Conservation (phyloP, 2,888 invertebrate species). For the Drosophila subsilvestris region DNA sequence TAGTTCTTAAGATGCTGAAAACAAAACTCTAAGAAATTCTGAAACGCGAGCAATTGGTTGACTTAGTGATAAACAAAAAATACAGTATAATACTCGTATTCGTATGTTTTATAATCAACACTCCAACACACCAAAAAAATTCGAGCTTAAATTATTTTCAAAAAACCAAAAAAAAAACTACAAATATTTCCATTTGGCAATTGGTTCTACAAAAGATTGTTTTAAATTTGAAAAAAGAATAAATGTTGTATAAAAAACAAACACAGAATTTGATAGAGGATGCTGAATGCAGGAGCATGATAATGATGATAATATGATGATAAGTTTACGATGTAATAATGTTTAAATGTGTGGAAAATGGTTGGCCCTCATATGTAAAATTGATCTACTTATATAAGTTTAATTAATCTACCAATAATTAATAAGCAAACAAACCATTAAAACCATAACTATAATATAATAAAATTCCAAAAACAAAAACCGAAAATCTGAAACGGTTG, state of each 20-base stretch:
- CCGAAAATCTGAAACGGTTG: conserved; percentile 50
- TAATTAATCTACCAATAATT: conserved; percentile 65
- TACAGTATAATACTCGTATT: conserved; percentile 16
- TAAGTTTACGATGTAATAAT: conserved; percentile 46
- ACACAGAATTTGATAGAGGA: background rate
- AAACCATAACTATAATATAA: conserved; percentile 52
- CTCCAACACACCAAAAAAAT: conserved; percentile 48
- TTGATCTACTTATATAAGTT: conserved; percentile 57
- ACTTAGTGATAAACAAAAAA: conserved; percentile 38
- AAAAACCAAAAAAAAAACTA: conserved; percentile 39
- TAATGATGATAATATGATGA: conserved; percentile 24
- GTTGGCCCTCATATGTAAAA: conserved; percentile 69
- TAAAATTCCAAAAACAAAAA: conserved; percentile 34
- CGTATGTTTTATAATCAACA: conserved; percentile 49
- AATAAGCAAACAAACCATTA: conserved; percentile 41
- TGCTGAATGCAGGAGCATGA: conserved; percentile 20
- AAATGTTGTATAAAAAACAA: conserved; percentile 53
- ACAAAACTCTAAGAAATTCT: conserved; percentile 45
- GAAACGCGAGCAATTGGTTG: conserved; percentile 39
- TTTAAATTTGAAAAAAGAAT: conserved; percentile 37
- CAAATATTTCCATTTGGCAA: conserved; percentile 7
- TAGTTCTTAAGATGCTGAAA: conserved; percentile 70
- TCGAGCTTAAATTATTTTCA: conserved; percentile 74
- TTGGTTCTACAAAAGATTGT: conserved; percentile 51
- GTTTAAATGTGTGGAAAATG: conserved; percentile 43